Evolutionary conservation across 2,888 invertebrate species (phyloP).

Genomic region (Eristalinus aeneus): DNA sequence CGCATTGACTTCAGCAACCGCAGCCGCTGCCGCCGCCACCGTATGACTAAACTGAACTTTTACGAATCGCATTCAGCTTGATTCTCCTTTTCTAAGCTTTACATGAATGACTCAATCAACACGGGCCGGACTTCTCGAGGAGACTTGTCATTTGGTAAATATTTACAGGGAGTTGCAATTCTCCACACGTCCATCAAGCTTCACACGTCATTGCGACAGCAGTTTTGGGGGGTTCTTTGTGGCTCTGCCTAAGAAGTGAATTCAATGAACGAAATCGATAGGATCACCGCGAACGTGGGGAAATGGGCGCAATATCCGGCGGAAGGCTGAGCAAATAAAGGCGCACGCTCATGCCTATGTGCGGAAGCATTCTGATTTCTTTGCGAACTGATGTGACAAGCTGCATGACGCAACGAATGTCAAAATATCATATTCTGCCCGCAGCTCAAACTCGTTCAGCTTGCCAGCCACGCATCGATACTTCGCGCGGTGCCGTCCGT

Average conservation of each 20-base stretch:
- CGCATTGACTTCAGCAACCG: neutral
- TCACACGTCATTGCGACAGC: neutral
- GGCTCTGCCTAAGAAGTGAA: neutral
- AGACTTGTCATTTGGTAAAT: slow-evolving; percentile 54
- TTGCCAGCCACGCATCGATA: neutral
- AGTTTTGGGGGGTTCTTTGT: neutral
- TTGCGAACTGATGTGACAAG: neutral
- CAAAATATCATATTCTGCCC: slow-evolving; percentile 17
- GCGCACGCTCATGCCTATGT: neutral
- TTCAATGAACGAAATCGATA: neutral
- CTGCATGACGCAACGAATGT: slow-evolving; percentile 18
- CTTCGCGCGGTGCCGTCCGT: neutral
- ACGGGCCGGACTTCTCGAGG: neutral
- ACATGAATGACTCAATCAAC: slow-evolving; percentile 44
- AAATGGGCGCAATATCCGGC: slow-evolving; percentile 23
- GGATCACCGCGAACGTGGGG: neutral
- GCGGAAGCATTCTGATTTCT: neutral
- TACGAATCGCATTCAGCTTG: slow-evolving; percentile 39
- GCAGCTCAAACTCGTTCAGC: slow-evolving; percentile 7
- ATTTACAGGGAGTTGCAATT: neutral
- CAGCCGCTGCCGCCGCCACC: too few relatives aligned
- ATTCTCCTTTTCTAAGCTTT: slow-evolving; percentile 44
- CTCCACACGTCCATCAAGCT: slow-evolving; percentile 21
- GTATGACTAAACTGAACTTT: slow-evolving; percentile 64
- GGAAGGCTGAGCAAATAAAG: slow-evolving; percentile 33